Conservation (phyloP, 2,797 vertebrate genomes). For the Botia kubotai region DNA sequence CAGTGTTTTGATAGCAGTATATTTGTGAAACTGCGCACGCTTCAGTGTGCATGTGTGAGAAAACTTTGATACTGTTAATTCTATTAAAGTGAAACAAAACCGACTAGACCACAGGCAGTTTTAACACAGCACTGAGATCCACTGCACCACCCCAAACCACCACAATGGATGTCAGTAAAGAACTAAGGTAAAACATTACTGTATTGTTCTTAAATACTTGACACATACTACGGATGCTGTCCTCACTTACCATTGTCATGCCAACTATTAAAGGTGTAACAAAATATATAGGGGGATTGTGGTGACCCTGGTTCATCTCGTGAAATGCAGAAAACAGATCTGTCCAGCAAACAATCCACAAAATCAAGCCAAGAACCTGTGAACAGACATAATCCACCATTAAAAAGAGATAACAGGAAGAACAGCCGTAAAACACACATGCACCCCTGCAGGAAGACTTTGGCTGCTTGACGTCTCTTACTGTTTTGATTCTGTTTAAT, state of each 20-base stretch:
- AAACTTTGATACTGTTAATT: too few relatives aligned
- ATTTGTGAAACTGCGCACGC: too few relatives aligned
- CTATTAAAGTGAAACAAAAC: too few relatives aligned
- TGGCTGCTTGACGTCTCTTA: constrained; percentile 65
- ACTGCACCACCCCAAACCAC: too few relatives aligned
- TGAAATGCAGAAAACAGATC: constrained; percentile 94
- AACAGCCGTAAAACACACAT: neutral
- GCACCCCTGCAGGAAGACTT: neutral
- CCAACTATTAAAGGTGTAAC: constrained; percentile 91
- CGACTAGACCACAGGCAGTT: too few relatives aligned
- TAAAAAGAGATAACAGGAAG: neutral
- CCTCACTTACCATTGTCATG: constrained; percentile 89
- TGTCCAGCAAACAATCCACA: constrained; percentile 92
- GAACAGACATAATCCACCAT: constrained; percentile 6
- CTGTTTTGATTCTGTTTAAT: constrained; percentile 90
- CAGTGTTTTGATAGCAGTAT: too few relatives aligned
- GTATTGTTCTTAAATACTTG: neutral
- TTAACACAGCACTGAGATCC: too few relatives aligned
- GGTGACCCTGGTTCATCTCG: constrained; percentile 70
- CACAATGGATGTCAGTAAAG: too few relatives aligned
- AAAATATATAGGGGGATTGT: constrained; percentile 83
- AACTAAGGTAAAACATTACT: neutral
- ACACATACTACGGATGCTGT: neutral
- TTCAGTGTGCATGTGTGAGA: too few relatives aligned
- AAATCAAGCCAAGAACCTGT: constrained; percentile 84